A percentile compares a stretch with the other conserved stretches of the same genome.
Evolutionary conservation across 1,140 invertebrate genomes (phyloP).

Genomic region (Arctopsyche grandis): DNA sequence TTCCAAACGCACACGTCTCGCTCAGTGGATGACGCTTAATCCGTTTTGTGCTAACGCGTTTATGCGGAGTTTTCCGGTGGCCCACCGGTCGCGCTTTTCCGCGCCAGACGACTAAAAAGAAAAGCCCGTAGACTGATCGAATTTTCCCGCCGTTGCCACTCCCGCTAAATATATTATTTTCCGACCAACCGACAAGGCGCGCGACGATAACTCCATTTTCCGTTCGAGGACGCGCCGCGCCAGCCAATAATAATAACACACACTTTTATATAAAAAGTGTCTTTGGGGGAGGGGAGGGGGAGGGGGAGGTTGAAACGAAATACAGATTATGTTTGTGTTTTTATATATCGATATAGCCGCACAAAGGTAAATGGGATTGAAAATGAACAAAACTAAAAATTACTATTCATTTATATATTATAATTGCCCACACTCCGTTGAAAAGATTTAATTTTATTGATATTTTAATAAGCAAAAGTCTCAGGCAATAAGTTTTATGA

Average conservation of each 20-base stretch:
- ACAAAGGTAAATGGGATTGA: too few species aligned
- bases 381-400: too few species aligned
- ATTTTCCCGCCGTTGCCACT: slow-evolving; percentile 43
- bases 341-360: too few species aligned
- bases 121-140: slow-evolving; percentile 44
- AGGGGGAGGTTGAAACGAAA: too few species aligned
- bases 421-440: too few species aligned
- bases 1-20: too few species aligned
- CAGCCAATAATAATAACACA: slow-evolving; percentile 28
- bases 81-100: not conserved
- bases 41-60: slow-evolving; percentile 30
- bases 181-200: slow-evolving; percentile 51
- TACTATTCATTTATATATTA: too few species aligned
- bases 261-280: not conserved
- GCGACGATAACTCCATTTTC: slow-evolving; percentile 50
- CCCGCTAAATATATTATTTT: slow-evolving; percentile 53
- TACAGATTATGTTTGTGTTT: too few species aligned
- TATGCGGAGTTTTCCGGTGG: slow-evolving; percentile 16
- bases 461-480: too few species aligned
- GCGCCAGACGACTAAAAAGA: slow-evolving; percentile 20
- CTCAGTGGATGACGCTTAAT: slow-evolving; percentile 3
- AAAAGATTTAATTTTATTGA: too few species aligned
- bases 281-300: too few species aligned
- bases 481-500: too few species aligned
- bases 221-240: slow-evolving; percentile 25